Percentiles rank a stretch among this genome's conserved stretches.
These are phyloP conservation scores for Kradibia gibbosae DNA, from an alignment of 1,140 invertebrate species.

Conservation along the genomic window DNA sequence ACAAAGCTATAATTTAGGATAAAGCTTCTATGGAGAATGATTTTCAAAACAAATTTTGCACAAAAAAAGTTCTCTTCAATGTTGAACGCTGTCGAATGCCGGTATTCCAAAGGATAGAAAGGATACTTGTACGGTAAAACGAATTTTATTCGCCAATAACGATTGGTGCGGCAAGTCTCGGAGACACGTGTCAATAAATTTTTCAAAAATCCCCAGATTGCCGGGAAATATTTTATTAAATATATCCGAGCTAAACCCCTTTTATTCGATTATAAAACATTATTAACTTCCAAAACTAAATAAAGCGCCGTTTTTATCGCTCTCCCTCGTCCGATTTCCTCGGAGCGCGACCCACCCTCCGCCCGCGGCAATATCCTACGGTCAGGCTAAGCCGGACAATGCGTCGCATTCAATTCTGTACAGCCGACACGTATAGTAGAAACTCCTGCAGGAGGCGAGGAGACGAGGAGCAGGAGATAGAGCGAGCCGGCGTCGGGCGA, in stretches of 20 bases:
- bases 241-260: constrained; percentile 7
- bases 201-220: neutral
- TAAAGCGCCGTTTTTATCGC: constrained; percentile 38
- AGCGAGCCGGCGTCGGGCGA: neutral
- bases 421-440: constrained; percentile 32
- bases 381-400: constrained; percentile 65
- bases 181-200: constrained; percentile 26
- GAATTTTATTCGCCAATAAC: constrained; percentile 29
- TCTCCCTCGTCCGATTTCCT: constrained; percentile 50
- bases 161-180: neutral
- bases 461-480: too few species aligned
- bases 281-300: constrained; percentile 45
- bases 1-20: neutral
- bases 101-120: neutral
- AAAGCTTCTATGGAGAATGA: neutral
- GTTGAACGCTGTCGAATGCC: neutral
- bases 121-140: neutral
- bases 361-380: constrained; percentile 62
- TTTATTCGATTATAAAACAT: constrained; percentile 49
- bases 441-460: neutral
- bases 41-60: neutral
- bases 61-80: neutral
- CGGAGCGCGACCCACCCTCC: constrained; percentile 14
- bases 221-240: constrained; percentile 31
- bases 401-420: constrained; percentile 64